Conservation (phyloP, 2,888 invertebrate genomes). For the Linnaemya tessellans region DNA sequence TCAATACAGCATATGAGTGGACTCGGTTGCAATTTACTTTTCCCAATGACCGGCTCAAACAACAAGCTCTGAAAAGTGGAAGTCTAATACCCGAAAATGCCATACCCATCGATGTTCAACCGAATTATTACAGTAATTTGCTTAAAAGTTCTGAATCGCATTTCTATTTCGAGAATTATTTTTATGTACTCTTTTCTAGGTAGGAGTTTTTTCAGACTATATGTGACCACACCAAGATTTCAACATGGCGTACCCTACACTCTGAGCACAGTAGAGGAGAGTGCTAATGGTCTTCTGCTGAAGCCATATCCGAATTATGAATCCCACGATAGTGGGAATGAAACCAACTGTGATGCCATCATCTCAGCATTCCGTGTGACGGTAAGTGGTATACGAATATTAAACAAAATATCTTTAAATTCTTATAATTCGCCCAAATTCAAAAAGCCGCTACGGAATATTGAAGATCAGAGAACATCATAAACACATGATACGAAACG, state of each 20-base stretch:
- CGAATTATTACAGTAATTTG: constrained; percentile 73
- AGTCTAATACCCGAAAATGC: constrained; percentile 86
- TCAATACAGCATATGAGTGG: constrained; percentile 85
- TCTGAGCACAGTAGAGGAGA: constrained; percentile 85
- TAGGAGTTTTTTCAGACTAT: constrained; percentile 84
- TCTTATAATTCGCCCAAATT: too few relatives aligned
- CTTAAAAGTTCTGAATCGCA: background rate
- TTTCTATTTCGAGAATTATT: background rate
- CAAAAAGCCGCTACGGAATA: too few relatives aligned
- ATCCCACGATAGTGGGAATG: constrained; percentile 85
- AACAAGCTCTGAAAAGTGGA: constrained; percentile 83
- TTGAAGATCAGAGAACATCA: too few relatives aligned
- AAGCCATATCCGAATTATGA: constrained; percentile 87
- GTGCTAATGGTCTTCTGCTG: constrained; percentile 84
- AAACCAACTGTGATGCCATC: constrained; percentile 86
- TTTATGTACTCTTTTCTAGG: background rate
- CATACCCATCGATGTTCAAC: constrained; percentile 85
- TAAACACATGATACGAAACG: too few relatives aligned
- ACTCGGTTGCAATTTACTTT: constrained; percentile 87
- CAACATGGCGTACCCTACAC: constrained; percentile 89
- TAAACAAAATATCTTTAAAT: too few relatives aligned
- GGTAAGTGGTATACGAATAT: constrained; percentile 84
- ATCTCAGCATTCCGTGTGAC: constrained; percentile 90
- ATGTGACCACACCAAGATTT: constrained; percentile 90
- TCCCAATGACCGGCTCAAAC: constrained; percentile 83